Percentiles rank a stretch among this genome's conserved stretches.
phyloP scores from a whole-genome alignment of 2,888 invertebrate species.

The Pammene aurita region DNA sequence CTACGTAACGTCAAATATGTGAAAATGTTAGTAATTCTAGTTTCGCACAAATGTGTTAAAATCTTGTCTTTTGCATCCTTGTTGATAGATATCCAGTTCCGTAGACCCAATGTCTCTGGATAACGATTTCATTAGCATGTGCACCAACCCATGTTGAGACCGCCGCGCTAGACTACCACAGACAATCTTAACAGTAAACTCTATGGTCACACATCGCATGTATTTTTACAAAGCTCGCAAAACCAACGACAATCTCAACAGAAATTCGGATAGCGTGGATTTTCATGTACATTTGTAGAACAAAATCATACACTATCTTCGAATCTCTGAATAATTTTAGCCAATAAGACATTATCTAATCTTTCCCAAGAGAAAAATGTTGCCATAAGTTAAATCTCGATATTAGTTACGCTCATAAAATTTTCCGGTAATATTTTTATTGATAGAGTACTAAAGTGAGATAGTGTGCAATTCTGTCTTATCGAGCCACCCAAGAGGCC shows the following conservation, averaged over 20 bases:
- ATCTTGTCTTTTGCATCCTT: slow-evolving; percentile 29
- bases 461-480: slow-evolving; percentile 39
- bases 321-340: slow-evolving; percentile 33
- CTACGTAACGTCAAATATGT: slow-evolving; percentile 15
- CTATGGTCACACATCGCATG: slow-evolving; percentile 52
- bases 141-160: slow-evolving; percentile 49
- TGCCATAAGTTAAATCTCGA: slow-evolving; percentile 16
- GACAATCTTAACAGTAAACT: slow-evolving; percentile 46
- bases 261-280: slow-evolving; percentile 52
- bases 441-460: slow-evolving; percentile 33
- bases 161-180: slow-evolving; percentile 53
- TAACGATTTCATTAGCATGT: slow-evolving; percentile 43
- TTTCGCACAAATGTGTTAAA: slow-evolving; percentile 13
- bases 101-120: slow-evolving; percentile 25
- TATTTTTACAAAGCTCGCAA: slow-evolving; percentile 59
- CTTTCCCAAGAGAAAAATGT: slow-evolving; percentile 10
- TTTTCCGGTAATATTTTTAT: slow-evolving; percentile 9
- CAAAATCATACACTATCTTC: slow-evolving; percentile 56
- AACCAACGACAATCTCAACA: slow-evolving; percentile 60
- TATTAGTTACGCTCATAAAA: slow-evolving; percentile 10
- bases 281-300: slow-evolving; percentile 47
- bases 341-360: slow-evolving; percentile 8
- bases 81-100: slow-evolving; percentile 18
- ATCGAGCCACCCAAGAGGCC: slow-evolving; percentile 22
- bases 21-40: slow-evolving; percentile 27